A percentile compares a stretch with the other conserved stretches of the same genome.
phyloP scores from a whole-genome alignment of 2,888 invertebrate species.

The Zygaena filipendulae region DNA sequence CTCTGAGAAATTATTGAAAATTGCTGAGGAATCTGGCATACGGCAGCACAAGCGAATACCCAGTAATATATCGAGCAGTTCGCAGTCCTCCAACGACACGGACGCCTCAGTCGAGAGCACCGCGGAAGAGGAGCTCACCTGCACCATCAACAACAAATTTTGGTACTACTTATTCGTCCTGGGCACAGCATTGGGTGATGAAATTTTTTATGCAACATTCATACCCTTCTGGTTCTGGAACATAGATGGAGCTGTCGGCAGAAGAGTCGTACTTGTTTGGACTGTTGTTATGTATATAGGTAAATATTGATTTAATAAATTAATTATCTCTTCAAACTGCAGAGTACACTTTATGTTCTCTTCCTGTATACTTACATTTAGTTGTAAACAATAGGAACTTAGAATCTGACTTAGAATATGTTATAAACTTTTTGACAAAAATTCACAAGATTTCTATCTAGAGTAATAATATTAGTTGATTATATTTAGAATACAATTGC shows the following conservation, averaged over 20 bases:
- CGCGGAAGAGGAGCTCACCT: slow-evolving; percentile 43
- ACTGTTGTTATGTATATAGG: slow-evolving; percentile 86
- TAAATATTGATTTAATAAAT: slow-evolving; percentile 31
- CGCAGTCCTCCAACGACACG: slow-evolving; percentile 47
- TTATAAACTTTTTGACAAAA: too few relatives aligned
- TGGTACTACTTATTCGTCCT: slow-evolving; percentile 88
- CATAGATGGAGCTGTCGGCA: slow-evolving; percentile 86
- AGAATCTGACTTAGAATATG: too few relatives aligned
- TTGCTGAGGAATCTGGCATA: slow-evolving; percentile 30
- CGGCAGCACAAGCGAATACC: slow-evolving; percentile 45
- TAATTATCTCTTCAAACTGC: slow-evolving; percentile 5
- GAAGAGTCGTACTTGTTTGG: slow-evolving; percentile 86
- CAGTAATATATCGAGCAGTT: slow-evolving; percentile 48
- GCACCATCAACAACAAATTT: slow-evolving; percentile 74
- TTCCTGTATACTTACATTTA: too few relatives aligned
- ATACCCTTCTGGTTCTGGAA: slow-evolving; percentile 97
- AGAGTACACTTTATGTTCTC: too few relatives aligned
- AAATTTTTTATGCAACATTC: slow-evolving; percentile 90
- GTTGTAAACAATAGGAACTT: too few relatives aligned
- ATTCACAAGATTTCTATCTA: too few relatives aligned
- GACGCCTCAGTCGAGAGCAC: slow-evolving; percentile 42
- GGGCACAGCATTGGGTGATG: slow-evolving; percentile 90
- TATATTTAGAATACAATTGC: too few relatives aligned
- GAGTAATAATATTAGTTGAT: too few relatives aligned
- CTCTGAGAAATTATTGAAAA: slow-evolving; percentile 31